Conservation (phyloP, 1,140 invertebrate species). For the Drosophila dunni region DNA sequence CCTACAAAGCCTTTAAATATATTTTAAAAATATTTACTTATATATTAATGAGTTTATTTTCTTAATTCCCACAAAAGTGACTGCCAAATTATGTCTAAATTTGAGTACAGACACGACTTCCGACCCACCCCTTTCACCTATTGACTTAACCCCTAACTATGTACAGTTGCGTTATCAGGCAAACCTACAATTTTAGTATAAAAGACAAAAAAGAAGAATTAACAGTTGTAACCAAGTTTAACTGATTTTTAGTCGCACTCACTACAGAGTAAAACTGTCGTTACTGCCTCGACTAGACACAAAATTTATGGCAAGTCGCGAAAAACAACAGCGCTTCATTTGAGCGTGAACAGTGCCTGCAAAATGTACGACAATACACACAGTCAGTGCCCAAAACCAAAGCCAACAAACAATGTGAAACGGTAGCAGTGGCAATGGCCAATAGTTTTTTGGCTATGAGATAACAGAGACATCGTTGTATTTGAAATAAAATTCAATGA, state of each 20-base stretch:
- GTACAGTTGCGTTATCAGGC: slow-evolving; percentile 61
- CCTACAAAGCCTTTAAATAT: too few species aligned
- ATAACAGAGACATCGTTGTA: slow-evolving; percentile 9
- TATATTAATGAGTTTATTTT: too few species aligned
- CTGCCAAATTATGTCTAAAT: too few species aligned
- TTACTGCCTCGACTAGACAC: slow-evolving; percentile 49
- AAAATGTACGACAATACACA: slow-evolving; percentile 48
- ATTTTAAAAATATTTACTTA: too few species aligned
- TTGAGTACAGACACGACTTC: too few species aligned
- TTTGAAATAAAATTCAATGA: slow-evolving; percentile 74
- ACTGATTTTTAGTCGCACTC: slow-evolving; percentile 38
- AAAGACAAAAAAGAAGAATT: slow-evolving; percentile 3
- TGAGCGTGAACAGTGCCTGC: slow-evolving; percentile 75
- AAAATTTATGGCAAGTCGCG: slow-evolving; percentile 74
- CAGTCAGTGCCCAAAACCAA: not conserved
- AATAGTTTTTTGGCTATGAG: slow-evolving; percentile 19
- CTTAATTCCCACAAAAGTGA: too few species aligned
- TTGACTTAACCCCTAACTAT: not conserved
- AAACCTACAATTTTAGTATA: slow-evolving; percentile 8
- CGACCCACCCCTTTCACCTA: not conserved
- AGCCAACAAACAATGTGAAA: slow-evolving; percentile 25
- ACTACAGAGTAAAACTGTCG: slow-evolving; percentile 29
- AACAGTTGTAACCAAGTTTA: slow-evolving; percentile 1
- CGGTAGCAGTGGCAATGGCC: slow-evolving; percentile 21
- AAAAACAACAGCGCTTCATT: slow-evolving; percentile 77